Conservation (phyloP, 1,140 invertebrate genomes). For the Pemphigus obesinymphae region DNA sequence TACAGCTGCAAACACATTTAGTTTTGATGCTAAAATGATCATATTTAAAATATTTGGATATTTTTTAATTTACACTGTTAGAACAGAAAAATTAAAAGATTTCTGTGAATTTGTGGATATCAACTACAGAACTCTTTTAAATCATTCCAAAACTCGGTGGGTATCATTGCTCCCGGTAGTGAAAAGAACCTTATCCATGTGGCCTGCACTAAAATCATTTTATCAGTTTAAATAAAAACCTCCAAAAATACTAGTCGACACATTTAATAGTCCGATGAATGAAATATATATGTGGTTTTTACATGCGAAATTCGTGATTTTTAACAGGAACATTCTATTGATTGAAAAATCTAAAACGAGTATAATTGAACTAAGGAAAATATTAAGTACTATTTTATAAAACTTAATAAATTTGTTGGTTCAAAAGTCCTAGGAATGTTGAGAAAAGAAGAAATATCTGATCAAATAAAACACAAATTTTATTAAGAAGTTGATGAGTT, state of each 20-base stretch:
- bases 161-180: neutral
- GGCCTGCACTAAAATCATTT: neutral
- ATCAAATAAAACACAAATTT: conserved; percentile 6
- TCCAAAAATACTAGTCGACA: neutral
- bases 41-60: no score
- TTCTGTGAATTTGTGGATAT: conserved; percentile 4
- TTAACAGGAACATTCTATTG: neutral
- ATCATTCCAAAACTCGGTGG: neutral
- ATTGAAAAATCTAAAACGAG: no score
- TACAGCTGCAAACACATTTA: neutral
- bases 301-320: neutral
- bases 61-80: no score
- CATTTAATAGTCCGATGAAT: neutral
- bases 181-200: neutral
- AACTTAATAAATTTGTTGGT: conserved; percentile 13
- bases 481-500: conserved; percentile 7
- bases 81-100: no score
- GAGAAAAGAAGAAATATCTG: conserved; percentile 16
- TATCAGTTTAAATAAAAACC: neutral
- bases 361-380: conserved; percentile 14
- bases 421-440: conserved; percentile 6
- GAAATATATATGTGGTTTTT: neutral
- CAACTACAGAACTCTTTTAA: neutral
- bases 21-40: neutral
- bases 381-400: neutral